Percentiles rank a stretch among this genome's conserved stretches.
Evolutionary conservation across 2,888 invertebrate genomes (phyloP).

Genomic region (Chaetogeoica ovagalla): DNA sequence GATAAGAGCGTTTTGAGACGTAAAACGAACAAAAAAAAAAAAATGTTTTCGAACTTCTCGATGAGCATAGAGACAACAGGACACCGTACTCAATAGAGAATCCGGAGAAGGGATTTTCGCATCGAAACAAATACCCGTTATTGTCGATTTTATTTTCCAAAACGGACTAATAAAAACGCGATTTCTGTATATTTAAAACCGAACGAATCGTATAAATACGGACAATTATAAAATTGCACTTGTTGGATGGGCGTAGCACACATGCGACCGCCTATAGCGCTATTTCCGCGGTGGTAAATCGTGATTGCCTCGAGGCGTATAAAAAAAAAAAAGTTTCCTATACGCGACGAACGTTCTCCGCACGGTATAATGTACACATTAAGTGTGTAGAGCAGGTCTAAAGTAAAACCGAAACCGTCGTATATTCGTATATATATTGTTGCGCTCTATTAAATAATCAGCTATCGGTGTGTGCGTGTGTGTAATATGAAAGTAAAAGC

Average conservation of each 20-base stretch:
- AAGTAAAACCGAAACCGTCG: slow-evolving; percentile 29
- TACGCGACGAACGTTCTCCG: slow-evolving; percentile 10
- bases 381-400: neutral
- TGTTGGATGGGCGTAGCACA: slow-evolving; percentile 19
- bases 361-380: neutral
- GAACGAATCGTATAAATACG: too few species aligned
- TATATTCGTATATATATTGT: neutral
- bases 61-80: too few species aligned
- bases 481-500: slow-evolving; percentile 48
- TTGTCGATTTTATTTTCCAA: too few species aligned
- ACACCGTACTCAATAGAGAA: too few species aligned
- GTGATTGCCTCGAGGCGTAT: slow-evolving; percentile 45
- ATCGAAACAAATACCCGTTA: too few species aligned
- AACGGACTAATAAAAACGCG: too few species aligned
- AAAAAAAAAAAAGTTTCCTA: neutral
- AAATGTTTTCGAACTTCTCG: too few species aligned
- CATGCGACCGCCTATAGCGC: neutral
- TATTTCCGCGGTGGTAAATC: slow-evolving; percentile 45
- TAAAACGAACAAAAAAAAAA: too few species aligned
- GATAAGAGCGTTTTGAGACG: too few species aligned
- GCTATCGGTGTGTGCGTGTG: neutral
- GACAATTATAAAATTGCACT: too few species aligned
- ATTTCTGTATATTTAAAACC: too few species aligned
- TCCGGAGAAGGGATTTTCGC: too few species aligned
- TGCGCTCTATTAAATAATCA: slow-evolving; percentile 34